Conservation (phyloP, 1,140 invertebrate species). For the Trinorchestia longiramus region DNA sequence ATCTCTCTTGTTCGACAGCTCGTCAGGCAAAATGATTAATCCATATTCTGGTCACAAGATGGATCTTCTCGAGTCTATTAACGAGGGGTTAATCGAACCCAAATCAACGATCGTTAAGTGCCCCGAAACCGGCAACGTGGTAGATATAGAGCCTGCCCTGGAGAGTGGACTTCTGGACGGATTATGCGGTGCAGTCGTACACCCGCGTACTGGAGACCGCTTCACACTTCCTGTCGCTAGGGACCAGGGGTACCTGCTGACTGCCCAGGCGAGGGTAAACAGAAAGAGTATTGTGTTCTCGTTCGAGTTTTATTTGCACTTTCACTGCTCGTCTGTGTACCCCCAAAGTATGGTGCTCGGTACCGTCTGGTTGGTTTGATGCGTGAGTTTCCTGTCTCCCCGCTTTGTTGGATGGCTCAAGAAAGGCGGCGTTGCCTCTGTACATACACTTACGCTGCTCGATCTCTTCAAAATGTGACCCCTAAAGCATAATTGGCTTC, state of each 20-base stretch:
- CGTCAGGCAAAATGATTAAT: slow-evolving; percentile 82
- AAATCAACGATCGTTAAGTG: slow-evolving; percentile 91
- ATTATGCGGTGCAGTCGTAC: slow-evolving; percentile 85
- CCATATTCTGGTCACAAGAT: slow-evolving; percentile 79
- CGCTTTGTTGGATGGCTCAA: slow-evolving; percentile 48
- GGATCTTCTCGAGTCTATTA: slow-evolving; percentile 72
- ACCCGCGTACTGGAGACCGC: slow-evolving; percentile 78
- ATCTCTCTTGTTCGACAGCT: slow-evolving; percentile 74
- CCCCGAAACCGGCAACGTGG: slow-evolving; percentile 81
- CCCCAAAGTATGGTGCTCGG: slow-evolving; percentile 44
- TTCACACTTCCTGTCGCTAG: slow-evolving; percentile 86
- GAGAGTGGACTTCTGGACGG: slow-evolving; percentile 87
- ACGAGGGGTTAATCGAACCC: slow-evolving; percentile 83
- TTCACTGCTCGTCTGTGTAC: slow-evolving; percentile 53
- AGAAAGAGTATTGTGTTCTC: slow-evolving; percentile 28
- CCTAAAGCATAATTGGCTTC: slow-evolving; percentile 40
- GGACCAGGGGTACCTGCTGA: slow-evolving; percentile 86
- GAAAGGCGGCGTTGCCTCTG: slow-evolving; percentile 22
- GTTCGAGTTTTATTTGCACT: slow-evolving; percentile 52
- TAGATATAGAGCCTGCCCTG: slow-evolving; percentile 88
- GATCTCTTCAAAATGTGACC: slow-evolving; percentile 12
- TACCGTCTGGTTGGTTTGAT: slow-evolving; percentile 38
- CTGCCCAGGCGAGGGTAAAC: slow-evolving; percentile 92
- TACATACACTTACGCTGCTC: slow-evolving; percentile 54
- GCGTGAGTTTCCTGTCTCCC: slow-evolving; percentile 8